Evolutionary conservation across 2,113 vertebrate species (phyloP), one percentile per base, ranked within the genome.

Genomic region (Anarrhichthys ocellatus): DNA sequence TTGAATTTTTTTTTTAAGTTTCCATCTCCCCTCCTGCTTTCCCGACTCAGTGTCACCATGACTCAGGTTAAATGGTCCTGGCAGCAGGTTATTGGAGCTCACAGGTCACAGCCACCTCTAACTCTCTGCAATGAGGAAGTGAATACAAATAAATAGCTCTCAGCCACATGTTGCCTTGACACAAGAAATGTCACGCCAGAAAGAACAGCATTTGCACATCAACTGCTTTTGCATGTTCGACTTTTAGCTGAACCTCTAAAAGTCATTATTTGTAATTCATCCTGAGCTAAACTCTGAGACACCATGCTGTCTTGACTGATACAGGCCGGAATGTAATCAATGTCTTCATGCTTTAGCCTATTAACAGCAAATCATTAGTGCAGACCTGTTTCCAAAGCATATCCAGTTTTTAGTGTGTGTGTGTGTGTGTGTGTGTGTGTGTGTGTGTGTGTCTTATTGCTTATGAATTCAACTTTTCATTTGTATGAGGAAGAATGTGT

Each of bases 91-190:
- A 18, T 34, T 61, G 29, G 42, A 17, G 48, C 44, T 66, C 40
- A 56, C 58, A 73, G 78, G 85, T 91, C 87, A 85, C 15, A 17
- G n/a, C 9, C 61, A 81, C 67, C 50, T 54, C 29, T 17, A 5
- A 29, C 67, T n/a, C 58, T 9, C 52, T 27, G 52, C 50, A 79
- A 85, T n/a, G 50, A 88, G 75, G 79, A 90, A 90, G 68, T 72
- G 77, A 71, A 34, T 42, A 10, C 48, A 32, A 67, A 85, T 58
- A 67, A 84, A 82, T 4, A 66, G 68, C 38, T 29, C 18, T 34
- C 42, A 29, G 27, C 50, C 73, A 76, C 69, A 78, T 4, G 2
- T 48, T 38, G 36, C 34, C 62, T 2, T 15, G 6, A 46, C 50
- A 32, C 48, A 48, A 17, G 20, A 79, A 22, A 52, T 67, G 80